Conservation (phyloP, 2,113 vertebrate genomes). For the Himantopus leucocephalus region DNA sequence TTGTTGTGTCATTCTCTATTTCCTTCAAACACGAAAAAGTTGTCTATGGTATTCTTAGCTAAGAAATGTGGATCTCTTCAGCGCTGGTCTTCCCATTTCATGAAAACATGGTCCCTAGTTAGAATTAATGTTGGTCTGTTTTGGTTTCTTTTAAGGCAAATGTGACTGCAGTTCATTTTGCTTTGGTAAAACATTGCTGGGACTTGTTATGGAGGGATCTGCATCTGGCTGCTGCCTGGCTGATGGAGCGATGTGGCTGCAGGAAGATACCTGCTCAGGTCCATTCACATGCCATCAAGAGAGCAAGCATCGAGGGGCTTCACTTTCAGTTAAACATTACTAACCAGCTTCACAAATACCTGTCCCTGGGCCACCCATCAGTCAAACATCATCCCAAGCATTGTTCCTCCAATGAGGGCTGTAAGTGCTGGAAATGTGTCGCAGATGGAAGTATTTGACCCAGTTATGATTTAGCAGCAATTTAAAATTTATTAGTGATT, state of each 20-base stretch:
- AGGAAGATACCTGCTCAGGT: not conserved
- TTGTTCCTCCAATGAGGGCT: not conserved
- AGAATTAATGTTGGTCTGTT: not conserved
- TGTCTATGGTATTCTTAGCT: not conserved
- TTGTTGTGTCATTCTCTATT: not conserved
- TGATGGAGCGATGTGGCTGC: fast-evolving
- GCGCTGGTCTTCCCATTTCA: fast-evolving
- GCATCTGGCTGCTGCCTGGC: not conserved
- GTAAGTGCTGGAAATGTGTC: not conserved
- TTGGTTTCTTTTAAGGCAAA: not conserved
- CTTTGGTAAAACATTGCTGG: not conserved
- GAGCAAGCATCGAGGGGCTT: not conserved
- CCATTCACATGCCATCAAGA: not conserved
- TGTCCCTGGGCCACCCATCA: not conserved
- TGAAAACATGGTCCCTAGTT: not conserved
- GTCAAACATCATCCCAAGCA: not conserved
- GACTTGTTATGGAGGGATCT: not conserved
- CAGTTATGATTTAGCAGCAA: too few relatives aligned
- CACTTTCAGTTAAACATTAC: not conserved
- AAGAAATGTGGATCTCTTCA: not conserved
- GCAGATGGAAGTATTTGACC: too few relatives aligned
- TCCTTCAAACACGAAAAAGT: not conserved
- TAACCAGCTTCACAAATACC: not conserved
- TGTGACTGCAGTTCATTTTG: not conserved
- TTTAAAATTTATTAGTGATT: too few relatives aligned